These are phyloP conservation scores for Semaprochilodus insignis DNA, from an alignment of 2,797 vertebrate species.

Conservation along the genomic window DNA sequence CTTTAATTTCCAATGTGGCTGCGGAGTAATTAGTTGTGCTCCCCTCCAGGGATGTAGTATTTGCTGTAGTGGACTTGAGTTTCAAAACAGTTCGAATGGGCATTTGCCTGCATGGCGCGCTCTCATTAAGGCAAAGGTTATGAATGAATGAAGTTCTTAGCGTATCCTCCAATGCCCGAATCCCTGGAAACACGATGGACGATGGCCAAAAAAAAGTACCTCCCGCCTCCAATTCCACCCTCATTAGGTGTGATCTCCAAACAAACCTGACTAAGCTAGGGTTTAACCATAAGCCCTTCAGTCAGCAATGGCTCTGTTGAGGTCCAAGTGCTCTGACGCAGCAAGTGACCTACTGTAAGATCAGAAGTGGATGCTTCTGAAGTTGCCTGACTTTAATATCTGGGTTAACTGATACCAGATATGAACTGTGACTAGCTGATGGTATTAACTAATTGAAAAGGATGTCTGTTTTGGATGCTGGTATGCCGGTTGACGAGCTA, in stretches of 20 bases:
- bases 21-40: slow-evolving; percentile 37
- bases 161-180: slow-evolving; percentile 10
- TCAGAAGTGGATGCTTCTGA: not conserved
- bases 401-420: not conserved
- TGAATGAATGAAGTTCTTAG: slow-evolving; percentile 39
- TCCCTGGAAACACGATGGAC: slow-evolving; percentile 43
- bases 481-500: too few relatives aligned
- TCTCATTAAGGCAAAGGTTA: slow-evolving; percentile 50
- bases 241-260: slow-evolving; percentile 45
- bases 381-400: slow-evolving; percentile 3
- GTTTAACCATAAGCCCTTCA: slow-evolving; percentile 45
- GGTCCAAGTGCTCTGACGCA: slow-evolving; percentile 8
- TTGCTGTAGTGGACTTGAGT: slow-evolving; percentile 53
- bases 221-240: slow-evolving; percentile 23
- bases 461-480: not conserved
- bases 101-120: slow-evolving; percentile 14
- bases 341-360: slow-evolving; percentile 20
- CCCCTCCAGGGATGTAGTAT: slow-evolving; percentile 56
- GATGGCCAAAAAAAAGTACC: slow-evolving; percentile 12
- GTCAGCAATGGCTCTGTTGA: slow-evolving; percentile 14
- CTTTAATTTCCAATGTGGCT: slow-evolving; percentile 40
- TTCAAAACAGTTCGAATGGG: slow-evolving; percentile 60
- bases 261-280: slow-evolving; percentile 34
- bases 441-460: not conserved
- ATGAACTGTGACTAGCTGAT: slow-evolving; percentile 24